Percentiles rank a stretch among this genome's conserved stretches.
Conservation (phyloP, 2,888 invertebrate genomes). For the Trichogramma dendrolimi region DNA sequence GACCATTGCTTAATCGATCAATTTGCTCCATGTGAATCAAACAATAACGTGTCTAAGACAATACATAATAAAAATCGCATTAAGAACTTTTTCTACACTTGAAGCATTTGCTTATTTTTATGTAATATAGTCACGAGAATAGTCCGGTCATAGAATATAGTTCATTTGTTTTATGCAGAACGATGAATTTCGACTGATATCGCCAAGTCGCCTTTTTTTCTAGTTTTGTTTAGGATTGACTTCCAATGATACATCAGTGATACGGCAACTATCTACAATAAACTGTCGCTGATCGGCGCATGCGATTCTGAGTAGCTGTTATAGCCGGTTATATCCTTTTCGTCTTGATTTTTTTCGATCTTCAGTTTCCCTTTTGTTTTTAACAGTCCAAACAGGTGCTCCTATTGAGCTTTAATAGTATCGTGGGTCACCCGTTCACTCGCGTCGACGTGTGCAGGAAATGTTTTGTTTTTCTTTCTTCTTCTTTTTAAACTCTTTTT, state of each 20-base stretch:
- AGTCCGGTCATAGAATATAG: conserved; percentile 31
- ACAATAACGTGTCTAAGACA: conserved; percentile 25
- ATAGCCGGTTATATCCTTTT: background rate
- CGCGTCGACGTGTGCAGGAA: conserved; percentile 47
- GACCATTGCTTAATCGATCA: conserved; percentile 27
- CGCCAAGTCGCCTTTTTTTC: background rate
- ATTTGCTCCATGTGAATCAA: conserved; percentile 19
- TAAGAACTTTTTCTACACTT: conserved; percentile 13
- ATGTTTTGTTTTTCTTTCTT: conserved; percentile 45
- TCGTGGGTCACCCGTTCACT: conserved; percentile 45
- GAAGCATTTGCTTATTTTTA: conserved; percentile 9
- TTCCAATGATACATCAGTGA: background rate
- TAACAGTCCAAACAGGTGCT: conserved; percentile 32
- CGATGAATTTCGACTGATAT: conserved; percentile 21
- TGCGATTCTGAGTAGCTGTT: conserved; percentile 28
- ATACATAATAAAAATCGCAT: conserved; percentile 19
- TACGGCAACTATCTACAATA: conserved; percentile 12
- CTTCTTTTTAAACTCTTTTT: conserved; percentile 17
- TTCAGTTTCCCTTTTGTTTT: conserved; percentile 11
- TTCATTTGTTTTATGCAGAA: conserved; percentile 16
- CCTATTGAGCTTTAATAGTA: conserved; percentile 23
- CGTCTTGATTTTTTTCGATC: conserved; percentile 23
- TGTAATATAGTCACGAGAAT: conserved; percentile 25
- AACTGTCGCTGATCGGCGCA: conserved; percentile 28
- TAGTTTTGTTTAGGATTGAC: background rate